Conservation (phyloP, 1,140 invertebrate genomes). For the Panagrolaimus sp. region DNA sequence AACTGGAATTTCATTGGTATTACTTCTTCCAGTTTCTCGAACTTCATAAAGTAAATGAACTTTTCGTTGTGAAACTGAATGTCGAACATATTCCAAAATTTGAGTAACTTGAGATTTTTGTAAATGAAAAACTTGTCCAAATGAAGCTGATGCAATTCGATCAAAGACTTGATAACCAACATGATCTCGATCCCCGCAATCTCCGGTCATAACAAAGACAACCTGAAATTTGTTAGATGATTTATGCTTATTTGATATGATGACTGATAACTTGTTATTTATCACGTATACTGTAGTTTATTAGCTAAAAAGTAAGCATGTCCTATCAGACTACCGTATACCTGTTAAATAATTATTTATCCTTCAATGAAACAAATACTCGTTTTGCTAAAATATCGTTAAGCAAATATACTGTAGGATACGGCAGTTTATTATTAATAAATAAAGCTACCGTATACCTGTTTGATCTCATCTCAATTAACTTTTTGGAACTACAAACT, state of each 20-base stretch:
- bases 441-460: too few species aligned
- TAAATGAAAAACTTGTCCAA: constrained; percentile 71
- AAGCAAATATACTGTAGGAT: too few species aligned
- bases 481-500: too few species aligned
- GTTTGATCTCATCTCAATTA: too few species aligned
- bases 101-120: constrained; percentile 70
- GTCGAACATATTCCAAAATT: constrained; percentile 60
- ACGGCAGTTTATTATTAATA: too few species aligned
- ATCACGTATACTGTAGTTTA: too few species aligned
- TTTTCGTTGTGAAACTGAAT: constrained; percentile 48
- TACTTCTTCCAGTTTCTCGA: constrained; percentile 35
- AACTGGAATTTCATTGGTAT: constrained; percentile 46
- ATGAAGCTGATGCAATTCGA: constrained; percentile 70
- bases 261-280: too few species aligned
- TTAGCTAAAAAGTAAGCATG: too few species aligned
- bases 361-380: too few species aligned
- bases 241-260: neutral
- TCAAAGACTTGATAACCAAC: constrained; percentile 68
- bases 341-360: too few species aligned
- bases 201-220: constrained; percentile 72
- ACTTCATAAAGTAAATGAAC: constrained; percentile 17
- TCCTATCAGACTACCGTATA: neutral
- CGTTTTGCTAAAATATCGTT: too few species aligned
- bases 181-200: constrained; percentile 67
- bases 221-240: constrained; percentile 63